phyloP scores from a whole-genome alignment of 2,797 vertebrate species.

The Vipera latastei region DNA sequence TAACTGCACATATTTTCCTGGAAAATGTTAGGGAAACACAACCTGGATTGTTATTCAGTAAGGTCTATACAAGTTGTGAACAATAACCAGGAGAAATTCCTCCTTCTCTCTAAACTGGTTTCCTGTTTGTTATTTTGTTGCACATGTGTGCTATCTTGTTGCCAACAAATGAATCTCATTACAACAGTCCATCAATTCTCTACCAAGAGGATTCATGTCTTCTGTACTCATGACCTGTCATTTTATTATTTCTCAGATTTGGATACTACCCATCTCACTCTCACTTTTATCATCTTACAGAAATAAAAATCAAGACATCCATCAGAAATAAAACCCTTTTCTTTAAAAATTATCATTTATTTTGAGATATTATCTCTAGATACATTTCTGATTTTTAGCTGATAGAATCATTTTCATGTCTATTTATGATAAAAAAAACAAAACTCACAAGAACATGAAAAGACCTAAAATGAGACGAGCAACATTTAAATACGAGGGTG shows the following conservation, averaged over 20 bases:
- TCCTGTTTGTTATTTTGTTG: constrained; percentile 6
- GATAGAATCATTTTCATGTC: background rate
- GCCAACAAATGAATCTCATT: background rate
- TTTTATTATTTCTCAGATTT: background rate
- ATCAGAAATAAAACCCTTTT: background rate
- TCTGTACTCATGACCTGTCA: background rate
- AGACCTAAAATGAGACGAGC: background rate
- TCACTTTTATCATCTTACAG: background rate
- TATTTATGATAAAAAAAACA: background rate
- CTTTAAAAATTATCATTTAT: background rate
- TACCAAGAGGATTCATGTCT: background rate
- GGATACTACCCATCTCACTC: background rate
- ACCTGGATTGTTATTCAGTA: background rate
- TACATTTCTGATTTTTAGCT: background rate
- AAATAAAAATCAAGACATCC: background rate
- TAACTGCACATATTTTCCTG: background rate
- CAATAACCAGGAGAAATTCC: background rate
- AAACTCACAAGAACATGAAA: background rate
- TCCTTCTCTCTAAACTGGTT: background rate
- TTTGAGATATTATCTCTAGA: background rate
- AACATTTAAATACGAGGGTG: background rate
- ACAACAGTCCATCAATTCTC: background rate
- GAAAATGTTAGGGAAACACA: background rate
- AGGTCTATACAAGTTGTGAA: background rate
- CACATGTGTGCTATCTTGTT: background rate